These are phyloP conservation scores for Epistrophe eligans DNA, from an alignment of 2,888 invertebrate species.

Conservation along the genomic window DNA sequence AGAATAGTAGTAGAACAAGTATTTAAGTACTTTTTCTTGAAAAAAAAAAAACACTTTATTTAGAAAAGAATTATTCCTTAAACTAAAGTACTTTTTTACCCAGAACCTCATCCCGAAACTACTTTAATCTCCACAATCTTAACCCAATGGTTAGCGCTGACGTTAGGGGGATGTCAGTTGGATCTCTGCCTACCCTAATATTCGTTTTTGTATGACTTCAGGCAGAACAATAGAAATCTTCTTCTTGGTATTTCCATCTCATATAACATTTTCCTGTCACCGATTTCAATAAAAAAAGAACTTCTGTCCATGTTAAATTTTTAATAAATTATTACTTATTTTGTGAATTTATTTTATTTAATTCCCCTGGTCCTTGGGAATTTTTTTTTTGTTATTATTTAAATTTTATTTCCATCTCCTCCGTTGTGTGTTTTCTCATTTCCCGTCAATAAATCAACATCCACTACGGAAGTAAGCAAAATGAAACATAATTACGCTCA, in stretches of 20 bases:
- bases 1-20: no score
- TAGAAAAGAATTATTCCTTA: no score
- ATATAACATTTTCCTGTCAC: conserved; percentile 2
- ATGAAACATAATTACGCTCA: conserved; percentile 64
- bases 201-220: no score
- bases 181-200: no score
- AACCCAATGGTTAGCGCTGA: no score
- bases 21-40: no score
- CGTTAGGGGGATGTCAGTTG: no score
- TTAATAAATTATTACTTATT: conserved; percentile 7
- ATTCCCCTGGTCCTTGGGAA: background rate
- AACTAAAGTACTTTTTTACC: no score
- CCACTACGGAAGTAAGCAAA: conserved; percentile 63
- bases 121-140: no score
- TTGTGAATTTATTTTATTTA: conserved; percentile 22
- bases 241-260: background rate
- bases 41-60: no score
- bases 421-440: conserved; percentile 52
- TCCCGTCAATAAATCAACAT: conserved; percentile 70
- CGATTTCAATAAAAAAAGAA: conserved; percentile 24
- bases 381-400: conserved; percentile 2
- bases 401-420: conserved; percentile 33
- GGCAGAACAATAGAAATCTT: background rate
- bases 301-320: conserved; percentile 1
- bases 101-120: no score